Conservation (phyloP, 1,140 invertebrate species). For the Drosophila lowei region DNA sequence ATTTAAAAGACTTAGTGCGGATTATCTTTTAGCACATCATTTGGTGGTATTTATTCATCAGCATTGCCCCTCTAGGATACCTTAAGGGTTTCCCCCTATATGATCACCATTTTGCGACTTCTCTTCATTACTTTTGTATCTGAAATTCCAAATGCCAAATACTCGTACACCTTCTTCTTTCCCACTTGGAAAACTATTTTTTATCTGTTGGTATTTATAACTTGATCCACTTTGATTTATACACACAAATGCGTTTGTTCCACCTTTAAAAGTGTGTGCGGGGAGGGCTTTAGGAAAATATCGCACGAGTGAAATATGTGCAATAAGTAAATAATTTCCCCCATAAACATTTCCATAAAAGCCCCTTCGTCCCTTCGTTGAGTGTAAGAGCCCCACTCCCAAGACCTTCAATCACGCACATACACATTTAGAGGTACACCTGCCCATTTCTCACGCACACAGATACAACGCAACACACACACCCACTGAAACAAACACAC, state of each 20-base stretch:
- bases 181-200: not conserved
- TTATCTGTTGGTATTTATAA: slow-evolving; percentile 4
- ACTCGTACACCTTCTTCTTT: not conserved
- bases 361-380: too few species aligned
- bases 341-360: slow-evolving; percentile 19
- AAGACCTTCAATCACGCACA: slow-evolving; percentile 30
- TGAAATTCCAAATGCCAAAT: slow-evolving; percentile 1
- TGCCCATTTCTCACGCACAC: not conserved
- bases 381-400: not conserved
- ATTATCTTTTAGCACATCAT: too few species aligned
- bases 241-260: not conserved
- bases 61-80: too few species aligned
- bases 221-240: slow-evolving; percentile 14
- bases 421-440: too few species aligned
- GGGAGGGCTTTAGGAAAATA: not conserved
- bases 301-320: slow-evolving; percentile 5
- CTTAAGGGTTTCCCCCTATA: too few species aligned
- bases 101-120: too few species aligned
- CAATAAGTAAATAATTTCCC: slow-evolving; percentile 33
- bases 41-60: too few species aligned
- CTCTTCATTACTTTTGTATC: too few species aligned
- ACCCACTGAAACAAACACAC: not conserved
- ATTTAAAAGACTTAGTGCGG: too few species aligned
- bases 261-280: not conserved
- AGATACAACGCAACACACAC: not conserved